These are phyloP conservation scores for Terebella lapidaria DNA, from an alignment of 2,888 invertebrate species.

Conservation along the genomic window DNA sequence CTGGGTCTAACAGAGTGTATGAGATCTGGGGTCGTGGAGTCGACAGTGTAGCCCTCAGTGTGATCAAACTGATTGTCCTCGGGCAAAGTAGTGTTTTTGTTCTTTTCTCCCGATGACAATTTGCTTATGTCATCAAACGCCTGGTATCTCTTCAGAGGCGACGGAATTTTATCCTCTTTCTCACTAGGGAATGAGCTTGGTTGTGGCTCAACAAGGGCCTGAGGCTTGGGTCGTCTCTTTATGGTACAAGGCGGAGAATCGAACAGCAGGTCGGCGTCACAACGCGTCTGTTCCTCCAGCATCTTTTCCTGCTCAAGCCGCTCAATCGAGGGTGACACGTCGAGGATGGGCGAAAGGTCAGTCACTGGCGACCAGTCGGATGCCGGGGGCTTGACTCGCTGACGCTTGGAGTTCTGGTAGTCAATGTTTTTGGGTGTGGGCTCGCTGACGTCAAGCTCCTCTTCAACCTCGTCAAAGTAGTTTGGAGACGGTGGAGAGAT, in stretches of 20 bases:
- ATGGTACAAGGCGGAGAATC: neutral
- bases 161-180: neutral
- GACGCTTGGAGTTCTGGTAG: slow-evolving; percentile 45
- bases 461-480: slow-evolving; percentile 30
- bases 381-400: slow-evolving; percentile 43
- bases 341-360: slow-evolving; percentile 54
- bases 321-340: slow-evolving; percentile 54
- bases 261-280: neutral
- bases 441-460: slow-evolving; percentile 40
- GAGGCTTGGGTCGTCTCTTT: neutral
- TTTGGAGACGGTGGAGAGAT: slow-evolving; percentile 21
- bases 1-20: neutral
- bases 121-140: slow-evolving; percentile 46
- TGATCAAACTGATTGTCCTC: neutral
- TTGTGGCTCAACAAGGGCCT: neutral
- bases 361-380: slow-evolving; percentile 55
- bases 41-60: neutral
- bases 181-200: neutral
- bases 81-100: too few relatives aligned
- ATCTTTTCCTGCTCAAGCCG: slow-evolving; percentile 51
- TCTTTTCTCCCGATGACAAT: slow-evolving; percentile 8
- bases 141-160: slow-evolving; percentile 36
- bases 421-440: slow-evolving; percentile 47
- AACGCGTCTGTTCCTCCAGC: slow-evolving; percentile 41
- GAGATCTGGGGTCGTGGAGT: neutral